Conservation (phyloP, 2,888 invertebrate species). For the Heliconius erato region DNA sequence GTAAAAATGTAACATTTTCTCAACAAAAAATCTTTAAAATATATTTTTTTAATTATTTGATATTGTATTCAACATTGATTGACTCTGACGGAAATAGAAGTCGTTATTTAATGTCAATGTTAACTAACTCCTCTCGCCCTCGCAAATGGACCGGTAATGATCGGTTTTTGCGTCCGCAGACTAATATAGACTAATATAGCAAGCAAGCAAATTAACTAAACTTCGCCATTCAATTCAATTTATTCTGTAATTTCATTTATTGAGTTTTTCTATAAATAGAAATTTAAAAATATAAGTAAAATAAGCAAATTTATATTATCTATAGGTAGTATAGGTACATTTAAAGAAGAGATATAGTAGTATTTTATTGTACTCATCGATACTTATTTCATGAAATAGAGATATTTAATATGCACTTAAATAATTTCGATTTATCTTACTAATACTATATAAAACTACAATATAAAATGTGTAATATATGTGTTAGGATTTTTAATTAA, state of each 20-base stretch:
- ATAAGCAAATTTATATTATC: not conserved
- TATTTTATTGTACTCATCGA: too few species aligned
- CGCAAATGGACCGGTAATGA: constrained; percentile 82
- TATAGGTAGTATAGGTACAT: not conserved
- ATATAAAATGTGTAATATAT: too few species aligned
- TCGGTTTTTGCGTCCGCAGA: constrained; percentile 59
- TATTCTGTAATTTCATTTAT: constrained; percentile 45
- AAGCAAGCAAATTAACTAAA: constrained; percentile 51
- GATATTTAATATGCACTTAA: too few species aligned
- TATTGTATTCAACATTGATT: constrained; percentile 55
- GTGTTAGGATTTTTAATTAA: too few species aligned
- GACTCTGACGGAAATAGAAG: constrained; percentile 74
- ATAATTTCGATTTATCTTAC: too few species aligned
- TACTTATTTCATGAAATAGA: too few species aligned
- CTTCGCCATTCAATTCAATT: constrained; percentile 47
- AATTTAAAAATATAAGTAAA: not conserved
- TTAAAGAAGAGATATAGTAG: too few species aligned
- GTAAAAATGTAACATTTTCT: too few species aligned
- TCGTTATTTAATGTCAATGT: constrained; percentile 83
- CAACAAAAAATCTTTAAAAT: too few species aligned
- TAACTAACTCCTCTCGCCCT: constrained; percentile 72
- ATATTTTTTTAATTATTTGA: constrained; percentile 31
- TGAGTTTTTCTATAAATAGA: constrained; percentile 8
- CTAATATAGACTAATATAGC: constrained; percentile 48
- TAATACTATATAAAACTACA: too few species aligned